These are phyloP conservation scores for Lepeophtheirus nordmannii DNA, from an alignment of 2,888 invertebrate genomes.

Conservation along the genomic window DNA sequence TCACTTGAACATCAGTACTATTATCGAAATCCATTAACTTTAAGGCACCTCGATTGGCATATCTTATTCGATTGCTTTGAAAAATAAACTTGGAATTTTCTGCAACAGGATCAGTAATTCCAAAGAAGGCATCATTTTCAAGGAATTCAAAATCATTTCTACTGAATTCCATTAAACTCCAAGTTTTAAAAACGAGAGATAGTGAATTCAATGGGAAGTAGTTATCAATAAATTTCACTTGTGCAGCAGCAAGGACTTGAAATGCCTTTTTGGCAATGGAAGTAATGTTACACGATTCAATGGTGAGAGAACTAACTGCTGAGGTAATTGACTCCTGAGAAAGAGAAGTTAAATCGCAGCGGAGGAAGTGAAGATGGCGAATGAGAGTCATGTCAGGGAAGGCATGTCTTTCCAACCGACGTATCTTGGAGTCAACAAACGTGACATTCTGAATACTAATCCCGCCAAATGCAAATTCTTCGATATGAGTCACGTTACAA, in stretches of 20 bases:
- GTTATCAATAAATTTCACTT: slow-evolving; percentile 2
- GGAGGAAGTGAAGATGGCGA: not conserved
- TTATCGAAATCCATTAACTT: slow-evolving; percentile 2
- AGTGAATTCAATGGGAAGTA: not conserved
- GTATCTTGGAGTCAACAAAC: not conserved
- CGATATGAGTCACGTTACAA: slow-evolving; percentile 10
- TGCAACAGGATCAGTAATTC: not conserved
- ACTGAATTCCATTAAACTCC: not conserved
- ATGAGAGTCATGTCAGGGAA: slow-evolving; percentile 12
- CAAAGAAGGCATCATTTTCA: slow-evolving; percentile 9
- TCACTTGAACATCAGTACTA: not conserved
- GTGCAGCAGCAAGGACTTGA: not conserved
- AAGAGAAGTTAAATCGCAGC: slow-evolving; percentile 3
- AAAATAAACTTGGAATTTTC: slow-evolving; percentile 4
- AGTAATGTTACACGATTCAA: not conserved
- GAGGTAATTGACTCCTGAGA: slow-evolving; percentile 8
- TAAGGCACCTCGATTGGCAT: slow-evolving; percentile 14
- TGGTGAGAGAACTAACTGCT: slow-evolving; percentile 6
- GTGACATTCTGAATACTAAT: slow-evolving; percentile 6
- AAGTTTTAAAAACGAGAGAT: slow-evolving; percentile 6
- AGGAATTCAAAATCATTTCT: slow-evolving; percentile 14
- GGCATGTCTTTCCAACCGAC: not conserved
- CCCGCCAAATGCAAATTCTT: slow-evolving; percentile 3
- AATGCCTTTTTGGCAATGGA: slow-evolving; percentile 1
- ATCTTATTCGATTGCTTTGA: not conserved